Conservation (phyloP, 2,797 vertebrate species). For the Enteromius fasciolatus region DNA sequence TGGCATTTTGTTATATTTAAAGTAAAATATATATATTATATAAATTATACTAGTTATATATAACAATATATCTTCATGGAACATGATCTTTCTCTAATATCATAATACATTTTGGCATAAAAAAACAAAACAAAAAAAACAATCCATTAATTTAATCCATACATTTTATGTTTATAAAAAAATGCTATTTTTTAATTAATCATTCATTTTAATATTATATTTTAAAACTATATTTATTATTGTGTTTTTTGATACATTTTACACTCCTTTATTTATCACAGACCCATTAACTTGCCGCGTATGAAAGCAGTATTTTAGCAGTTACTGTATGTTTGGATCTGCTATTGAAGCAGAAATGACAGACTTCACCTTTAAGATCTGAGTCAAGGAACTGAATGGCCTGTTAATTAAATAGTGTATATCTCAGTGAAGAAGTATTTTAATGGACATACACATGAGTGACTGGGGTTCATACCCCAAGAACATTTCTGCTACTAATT, state of each 20-base stretch:
- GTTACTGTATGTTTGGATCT: not conserved
- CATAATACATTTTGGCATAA: too few relatives aligned
- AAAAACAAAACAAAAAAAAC: too few relatives aligned
- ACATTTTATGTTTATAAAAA: too few relatives aligned
- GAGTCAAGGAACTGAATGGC: not conserved
- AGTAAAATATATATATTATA: too few relatives aligned
- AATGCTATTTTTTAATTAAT: too few relatives aligned
- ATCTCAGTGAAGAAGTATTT: not conserved
- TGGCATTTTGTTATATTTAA: too few relatives aligned
- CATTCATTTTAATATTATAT: not conserved
- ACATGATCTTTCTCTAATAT: too few relatives aligned
- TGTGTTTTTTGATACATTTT: not conserved
- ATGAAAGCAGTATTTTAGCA: not conserved
- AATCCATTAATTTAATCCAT: too few relatives aligned
- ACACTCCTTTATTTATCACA: not conserved
- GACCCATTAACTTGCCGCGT: not conserved
- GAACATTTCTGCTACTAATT: not conserved
- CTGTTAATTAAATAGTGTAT: not conserved
- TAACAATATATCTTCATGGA: too few relatives aligned
- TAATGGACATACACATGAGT: not conserved
- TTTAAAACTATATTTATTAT: not conserved
- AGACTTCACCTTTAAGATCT: slow-evolving; percentile 1
- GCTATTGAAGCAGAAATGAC: not conserved
- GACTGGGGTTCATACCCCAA: not conserved
- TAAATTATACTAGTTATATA: too few relatives aligned